Conservation (phyloP, 2,113 vertebrate genomes). For the Corythaixoides concolor region DNA sequence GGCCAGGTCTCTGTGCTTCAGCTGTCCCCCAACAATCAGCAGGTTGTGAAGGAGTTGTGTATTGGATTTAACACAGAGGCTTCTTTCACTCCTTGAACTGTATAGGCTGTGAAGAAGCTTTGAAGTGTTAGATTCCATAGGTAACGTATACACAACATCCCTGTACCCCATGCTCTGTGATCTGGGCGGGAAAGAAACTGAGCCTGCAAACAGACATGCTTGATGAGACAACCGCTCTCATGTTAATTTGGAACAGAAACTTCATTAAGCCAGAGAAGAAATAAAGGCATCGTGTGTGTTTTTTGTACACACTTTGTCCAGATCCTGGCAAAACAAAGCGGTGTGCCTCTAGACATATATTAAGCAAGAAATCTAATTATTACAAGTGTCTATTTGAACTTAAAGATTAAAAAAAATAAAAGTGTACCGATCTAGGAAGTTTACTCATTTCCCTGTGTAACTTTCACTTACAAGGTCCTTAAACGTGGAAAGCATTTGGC, state of each 20-base stretch:
- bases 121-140: slow-evolving; percentile 13
- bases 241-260: background rate
- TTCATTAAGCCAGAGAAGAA: background rate
- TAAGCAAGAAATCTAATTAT: background rate
- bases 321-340: background rate
- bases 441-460: background rate
- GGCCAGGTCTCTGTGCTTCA: slow-evolving; percentile 4
- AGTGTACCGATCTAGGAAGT: background rate
- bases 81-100: background rate
- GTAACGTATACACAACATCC: background rate
- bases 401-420: background rate
- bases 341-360: accelerated
- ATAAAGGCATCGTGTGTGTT: background rate
- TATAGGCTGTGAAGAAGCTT: background rate
- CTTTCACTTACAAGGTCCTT: background rate
- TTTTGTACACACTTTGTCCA: background rate
- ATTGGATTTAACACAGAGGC: background rate
- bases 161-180: background rate
- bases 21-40: slow-evolving; percentile 54
- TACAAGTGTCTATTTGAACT: background rate
- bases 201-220: background rate
- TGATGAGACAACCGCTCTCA: background rate
- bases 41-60: background rate
- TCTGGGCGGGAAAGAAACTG: background rate
- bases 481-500: background rate